Percentiles rank a stretch among this genome's conserved stretches.
phyloP scores from a whole-genome alignment of 2,113 vertebrate genomes.

The Athene cunicularia region DNA sequence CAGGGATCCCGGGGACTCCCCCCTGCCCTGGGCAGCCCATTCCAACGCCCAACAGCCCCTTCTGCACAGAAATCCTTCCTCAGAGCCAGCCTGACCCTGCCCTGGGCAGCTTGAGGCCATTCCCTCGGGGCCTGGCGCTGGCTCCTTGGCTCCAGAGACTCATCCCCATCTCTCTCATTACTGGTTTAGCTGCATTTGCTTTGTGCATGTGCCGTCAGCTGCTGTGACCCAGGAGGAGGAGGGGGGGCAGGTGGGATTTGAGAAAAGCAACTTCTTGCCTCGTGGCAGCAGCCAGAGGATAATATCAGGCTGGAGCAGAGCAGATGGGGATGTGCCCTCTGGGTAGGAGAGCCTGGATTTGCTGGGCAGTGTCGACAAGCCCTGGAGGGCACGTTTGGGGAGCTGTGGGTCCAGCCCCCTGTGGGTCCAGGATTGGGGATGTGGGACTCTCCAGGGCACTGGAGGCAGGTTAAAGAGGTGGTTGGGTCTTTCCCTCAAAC shows the following conservation, averaged over 20 bases:
- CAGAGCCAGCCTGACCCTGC: too few species aligned
- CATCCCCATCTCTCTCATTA: too few species aligned
- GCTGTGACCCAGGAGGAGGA: neutral
- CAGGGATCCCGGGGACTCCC: too few species aligned
- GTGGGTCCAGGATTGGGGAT: neutral
- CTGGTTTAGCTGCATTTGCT: neutral
- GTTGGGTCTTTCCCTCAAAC: neutral
- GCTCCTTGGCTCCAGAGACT: too few species aligned
- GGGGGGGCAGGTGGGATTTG: too few species aligned
- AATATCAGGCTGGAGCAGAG: neutral
- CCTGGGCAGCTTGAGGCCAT: too few species aligned
- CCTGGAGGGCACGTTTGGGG: neutral
- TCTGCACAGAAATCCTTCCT: too few species aligned
- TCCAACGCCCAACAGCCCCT: too few species aligned
- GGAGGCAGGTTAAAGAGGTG: neutral
- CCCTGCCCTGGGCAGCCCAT: too few species aligned
- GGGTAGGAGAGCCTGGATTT: too few species aligned
- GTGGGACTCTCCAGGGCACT: fast-evolving
- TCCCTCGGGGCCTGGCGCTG: too few species aligned
- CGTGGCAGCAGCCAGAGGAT: too few species aligned
- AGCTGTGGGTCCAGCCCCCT: neutral
- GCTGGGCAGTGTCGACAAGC: neutral
- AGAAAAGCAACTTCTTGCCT: neutral
- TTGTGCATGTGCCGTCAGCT: fast-evolving
- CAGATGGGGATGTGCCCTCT: fast-evolving